These are phyloP conservation scores for Pristionchus entomophagus DNA, from an alignment of 2,888 invertebrate genomes.

Conservation along the genomic window DNA sequence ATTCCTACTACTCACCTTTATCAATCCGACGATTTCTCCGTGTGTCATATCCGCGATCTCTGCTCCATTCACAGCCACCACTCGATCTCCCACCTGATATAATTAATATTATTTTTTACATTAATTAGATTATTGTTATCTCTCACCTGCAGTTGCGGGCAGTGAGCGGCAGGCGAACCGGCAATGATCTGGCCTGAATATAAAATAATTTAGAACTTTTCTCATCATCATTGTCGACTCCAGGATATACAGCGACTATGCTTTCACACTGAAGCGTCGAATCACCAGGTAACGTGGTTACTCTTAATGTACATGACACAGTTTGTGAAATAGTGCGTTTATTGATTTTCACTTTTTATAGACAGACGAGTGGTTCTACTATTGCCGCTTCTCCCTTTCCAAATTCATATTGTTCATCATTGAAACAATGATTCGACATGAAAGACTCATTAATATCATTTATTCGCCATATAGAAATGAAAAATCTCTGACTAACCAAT, in stretches of 20 bases:
- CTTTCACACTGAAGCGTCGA: too few species aligned
- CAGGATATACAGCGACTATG: too few species aligned
- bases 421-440: neutral
- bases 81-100: constrained; percentile 88
- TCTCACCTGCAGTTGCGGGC: constrained; percentile 61
- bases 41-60: constrained; percentile 93
- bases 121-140: constrained; percentile 83
- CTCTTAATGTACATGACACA: too few species aligned
- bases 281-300: too few species aligned
- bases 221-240: neutral
- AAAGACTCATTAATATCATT: too few species aligned
- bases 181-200: constrained; percentile 92
- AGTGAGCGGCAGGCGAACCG: constrained; percentile 92
- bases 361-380: too few species aligned
- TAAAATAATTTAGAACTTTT: constrained; percentile 31
- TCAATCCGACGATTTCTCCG: constrained; percentile 95
- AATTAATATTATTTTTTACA: too few species aligned
- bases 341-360: too few species aligned
- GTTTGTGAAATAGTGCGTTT: too few species aligned
- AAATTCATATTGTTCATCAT: neutral
- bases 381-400: too few species aligned
- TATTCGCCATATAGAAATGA: too few species aligned
- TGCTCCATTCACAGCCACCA: constrained; percentile 93
- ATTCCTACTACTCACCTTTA: constrained; percentile 82
- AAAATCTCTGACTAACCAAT: constrained; percentile 84